A percentile compares a stretch with the other conserved stretches of the same genome.
These are phyloP conservation scores for Pseudococcus viburni DNA, from an alignment of 2,888 invertebrate genomes.

Conservation along the genomic window DNA sequence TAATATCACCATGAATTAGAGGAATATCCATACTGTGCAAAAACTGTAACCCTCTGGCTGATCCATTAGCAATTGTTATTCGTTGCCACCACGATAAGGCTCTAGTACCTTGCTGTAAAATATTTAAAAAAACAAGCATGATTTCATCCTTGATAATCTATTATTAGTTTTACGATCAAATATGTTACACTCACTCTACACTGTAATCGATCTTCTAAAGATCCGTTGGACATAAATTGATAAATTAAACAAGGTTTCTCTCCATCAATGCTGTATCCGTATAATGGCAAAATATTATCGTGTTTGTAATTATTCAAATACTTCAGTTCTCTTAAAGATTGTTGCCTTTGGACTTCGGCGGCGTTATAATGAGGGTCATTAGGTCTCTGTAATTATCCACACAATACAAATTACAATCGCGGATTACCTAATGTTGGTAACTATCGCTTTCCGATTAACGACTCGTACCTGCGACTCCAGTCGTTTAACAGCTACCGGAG, in stretches of 20 bases:
- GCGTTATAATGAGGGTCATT: constrained; percentile 60
- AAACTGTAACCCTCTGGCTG: constrained; percentile 91
- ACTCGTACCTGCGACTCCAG: constrained; percentile 70
- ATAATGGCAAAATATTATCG: constrained; percentile 76
- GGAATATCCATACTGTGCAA: constrained; percentile 87
- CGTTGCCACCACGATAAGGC: constrained; percentile 86
- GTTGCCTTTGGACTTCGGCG: constrained; percentile 72
- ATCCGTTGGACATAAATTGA: constrained; percentile 93
- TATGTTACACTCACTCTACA: constrained; percentile 71
- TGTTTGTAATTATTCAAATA: constrained; percentile 75
- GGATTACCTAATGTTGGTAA: not conserved
- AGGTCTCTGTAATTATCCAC: constrained; percentile 62
- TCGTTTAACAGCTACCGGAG: constrained; percentile 89
- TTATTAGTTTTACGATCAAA: too few relatives aligned
- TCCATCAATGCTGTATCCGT: constrained; percentile 75
- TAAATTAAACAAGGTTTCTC: constrained; percentile 91
- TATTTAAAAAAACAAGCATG: constrained; percentile 23
- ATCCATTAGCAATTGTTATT: constrained; percentile 86
- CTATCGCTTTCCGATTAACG: not conserved
- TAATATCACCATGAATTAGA: constrained; percentile 95
- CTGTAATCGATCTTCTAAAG: constrained; percentile 85
- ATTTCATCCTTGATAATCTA: too few relatives aligned
- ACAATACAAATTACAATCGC: not conserved
- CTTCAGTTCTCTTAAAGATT: constrained; percentile 82
- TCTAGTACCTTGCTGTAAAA: constrained; percentile 72